Evolutionary conservation across 2,888 invertebrate species (phyloP), one percentile per base, ranked within the genome.

Genomic region (Spatulosminthurus flaviceps): DNA sequence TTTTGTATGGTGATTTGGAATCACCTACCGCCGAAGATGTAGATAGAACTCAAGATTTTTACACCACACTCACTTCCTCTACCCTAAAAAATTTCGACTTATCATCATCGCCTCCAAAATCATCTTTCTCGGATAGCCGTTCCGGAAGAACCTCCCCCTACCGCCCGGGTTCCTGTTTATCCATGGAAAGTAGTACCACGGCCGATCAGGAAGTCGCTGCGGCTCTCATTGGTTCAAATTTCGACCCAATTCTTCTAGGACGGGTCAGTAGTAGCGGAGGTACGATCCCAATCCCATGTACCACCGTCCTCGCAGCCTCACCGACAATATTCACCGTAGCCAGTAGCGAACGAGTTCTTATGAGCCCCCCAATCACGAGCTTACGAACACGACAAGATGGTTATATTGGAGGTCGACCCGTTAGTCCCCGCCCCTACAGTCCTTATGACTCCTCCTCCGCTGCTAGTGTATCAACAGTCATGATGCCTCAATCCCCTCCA

Each of bases 351-450:
- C 0, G 80, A 42, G 51, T 77, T 16, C 16, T 34, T 1, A 28
- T 29, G 74, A 74, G 74, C 26, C 29, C 66, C 13, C 73, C 73
- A 16, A 43, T 78, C 21, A 13, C 75, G 70, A 79, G 71, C 76
- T 74, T 88, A 11, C 90, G 93, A 86, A 92, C 92, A 61, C 90
- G 92, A 79, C 90, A 91, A 85, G 91, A 92, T 85, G 91, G 91
- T 16, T 91, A 91, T 84, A 88, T 91, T 43, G 89, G 89, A 13
- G 83, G 84, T 24, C 80, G 84, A 28, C 83, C 84, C 13, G 79
- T 82, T 1, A 85, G 84, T 80, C 85, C 85, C 9, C 51, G 82
- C 13, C 83, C 83, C 1, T 79, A 78, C 24, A 82, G 83, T 67
- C 81, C 81, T 21, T 76, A 66, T 22, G 75, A 76, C n/a, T 29